A percentile compares a stretch with the other conserved stretches of the same genome.
These are phyloP conservation scores for Hystrix brachyura DNA, from an alignment of 2,113 vertebrate species.

Conservation along the genomic window DNA sequence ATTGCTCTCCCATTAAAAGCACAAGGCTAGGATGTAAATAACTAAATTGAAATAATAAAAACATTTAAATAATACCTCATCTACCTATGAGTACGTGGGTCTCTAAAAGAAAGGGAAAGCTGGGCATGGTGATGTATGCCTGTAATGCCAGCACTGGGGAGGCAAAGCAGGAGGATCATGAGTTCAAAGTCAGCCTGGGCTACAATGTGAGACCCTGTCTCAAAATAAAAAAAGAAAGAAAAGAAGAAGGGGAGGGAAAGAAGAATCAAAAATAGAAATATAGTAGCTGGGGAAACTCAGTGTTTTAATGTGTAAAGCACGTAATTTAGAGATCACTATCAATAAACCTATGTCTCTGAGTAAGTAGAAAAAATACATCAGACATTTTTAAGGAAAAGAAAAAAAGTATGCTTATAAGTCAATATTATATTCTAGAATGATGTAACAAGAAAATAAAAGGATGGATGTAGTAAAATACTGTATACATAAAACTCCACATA, in stretches of 20 bases:
- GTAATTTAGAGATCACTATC: not conserved
- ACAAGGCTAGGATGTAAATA: not conserved
- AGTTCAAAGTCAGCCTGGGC: not conserved
- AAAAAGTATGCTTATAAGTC: not conserved
- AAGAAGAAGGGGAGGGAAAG: not conserved
- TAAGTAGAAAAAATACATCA: constrained; percentile 13
- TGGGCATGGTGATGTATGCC: not conserved
- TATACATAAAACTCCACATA: not conserved
- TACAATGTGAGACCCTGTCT: not conserved
- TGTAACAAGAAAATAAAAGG: not conserved
- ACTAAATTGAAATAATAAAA: not conserved
- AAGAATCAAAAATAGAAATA: not conserved
- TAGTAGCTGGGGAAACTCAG: not conserved
- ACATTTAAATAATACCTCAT: not conserved
- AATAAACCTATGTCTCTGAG: not conserved
- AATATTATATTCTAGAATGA: constrained; percentile 35
- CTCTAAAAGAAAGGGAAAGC: not conserved
- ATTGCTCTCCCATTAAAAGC: constrained; percentile 3
- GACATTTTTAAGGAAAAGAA: not conserved
- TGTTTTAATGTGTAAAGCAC: constrained; percentile 2
- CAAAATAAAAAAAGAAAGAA: not conserved
- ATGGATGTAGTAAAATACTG: not conserved
- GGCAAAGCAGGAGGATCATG: not conserved
- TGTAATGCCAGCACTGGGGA: not conserved
- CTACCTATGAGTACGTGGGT: not conserved